These are phyloP conservation scores for Spatulosminthurus flaviceps DNA, from an alignment of 2,888 invertebrate genomes.

Conservation along the genomic window DNA sequence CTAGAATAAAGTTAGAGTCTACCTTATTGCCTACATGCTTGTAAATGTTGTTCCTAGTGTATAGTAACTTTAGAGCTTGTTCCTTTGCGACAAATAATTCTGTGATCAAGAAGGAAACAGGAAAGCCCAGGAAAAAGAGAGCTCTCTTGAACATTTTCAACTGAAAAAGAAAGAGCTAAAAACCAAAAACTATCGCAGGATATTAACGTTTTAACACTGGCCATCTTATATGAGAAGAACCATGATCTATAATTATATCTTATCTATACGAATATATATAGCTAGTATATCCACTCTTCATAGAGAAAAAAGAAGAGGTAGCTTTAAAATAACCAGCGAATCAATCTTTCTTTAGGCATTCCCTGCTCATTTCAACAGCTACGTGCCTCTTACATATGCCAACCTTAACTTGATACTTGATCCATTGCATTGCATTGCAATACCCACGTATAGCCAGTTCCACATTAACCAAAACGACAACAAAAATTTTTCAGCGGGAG, in stretches of 20 bases:
- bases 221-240: neutral
- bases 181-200: slow-evolving; percentile 9
- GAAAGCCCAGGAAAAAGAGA: slow-evolving; percentile 7
- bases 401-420: neutral
- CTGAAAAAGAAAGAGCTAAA: neutral
- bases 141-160: too few relatives aligned
- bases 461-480: slow-evolving; percentile 13
- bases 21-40: too few relatives aligned
- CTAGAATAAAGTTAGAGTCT: neutral
- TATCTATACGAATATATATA: too few relatives aligned
- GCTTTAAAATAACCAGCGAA: neutral
- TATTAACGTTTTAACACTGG: neutral
- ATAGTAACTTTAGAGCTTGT: too few relatives aligned
- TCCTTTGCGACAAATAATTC: too few relatives aligned
- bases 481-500: neutral
- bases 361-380: slow-evolving; percentile 1
- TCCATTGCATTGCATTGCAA: neutral
- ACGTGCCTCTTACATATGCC: slow-evolving; percentile 22
- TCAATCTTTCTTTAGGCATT: slow-evolving; percentile 32
- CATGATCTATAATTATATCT: neutral
- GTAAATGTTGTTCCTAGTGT: too few relatives aligned
- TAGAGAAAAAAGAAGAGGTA: too few relatives aligned
- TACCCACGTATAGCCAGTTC: neutral
- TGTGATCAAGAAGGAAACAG: slow-evolving; percentile 1
- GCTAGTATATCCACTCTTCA: too few relatives aligned